phyloP scores from a whole-genome alignment of 2,888 invertebrate species.

The Epistrophe eligans region DNA sequence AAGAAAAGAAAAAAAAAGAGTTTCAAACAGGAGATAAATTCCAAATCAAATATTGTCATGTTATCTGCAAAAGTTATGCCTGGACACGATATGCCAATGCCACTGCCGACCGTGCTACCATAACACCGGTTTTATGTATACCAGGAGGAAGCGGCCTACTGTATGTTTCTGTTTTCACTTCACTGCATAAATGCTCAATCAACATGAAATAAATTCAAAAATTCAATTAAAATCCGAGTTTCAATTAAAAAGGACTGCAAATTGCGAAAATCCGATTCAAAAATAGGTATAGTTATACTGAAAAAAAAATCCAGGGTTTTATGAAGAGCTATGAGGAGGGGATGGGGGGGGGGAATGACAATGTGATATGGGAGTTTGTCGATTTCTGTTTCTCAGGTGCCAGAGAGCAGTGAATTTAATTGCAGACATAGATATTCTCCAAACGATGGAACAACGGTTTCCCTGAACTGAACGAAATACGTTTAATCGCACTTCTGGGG shows the following conservation, averaged over 20 bases:
- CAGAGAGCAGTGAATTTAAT: constrained; percentile 53
- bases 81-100: constrained; percentile 44
- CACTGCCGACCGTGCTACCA: not conserved
- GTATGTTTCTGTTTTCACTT: constrained; percentile 43
- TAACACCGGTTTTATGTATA: not conserved
- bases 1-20: constrained; percentile 19
- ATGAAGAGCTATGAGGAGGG: constrained; percentile 11
- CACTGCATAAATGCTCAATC: constrained; percentile 75
- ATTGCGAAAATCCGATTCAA: constrained; percentile 60
- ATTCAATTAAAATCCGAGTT: constrained; percentile 76
- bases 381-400: constrained; percentile 45
- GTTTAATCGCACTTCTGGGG: constrained; percentile 40
- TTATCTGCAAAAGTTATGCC: constrained; percentile 72
- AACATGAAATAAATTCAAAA: constrained; percentile 76
- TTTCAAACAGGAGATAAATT: constrained; percentile 56
- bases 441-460: constrained; percentile 12
- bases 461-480: constrained; percentile 1
- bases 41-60: constrained; percentile 76
- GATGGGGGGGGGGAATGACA: constrained; percentile 32
- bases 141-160: not conserved
- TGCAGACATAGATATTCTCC: constrained; percentile 15
- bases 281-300: not conserved
- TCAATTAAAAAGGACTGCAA: constrained; percentile 76
- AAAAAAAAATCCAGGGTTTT: constrained; percentile 1
- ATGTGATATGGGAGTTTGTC: not conserved